Evolutionary conservation across 2,113 vertebrate species (phyloP).

Genomic region (Scophthalmus maximus): DNA sequence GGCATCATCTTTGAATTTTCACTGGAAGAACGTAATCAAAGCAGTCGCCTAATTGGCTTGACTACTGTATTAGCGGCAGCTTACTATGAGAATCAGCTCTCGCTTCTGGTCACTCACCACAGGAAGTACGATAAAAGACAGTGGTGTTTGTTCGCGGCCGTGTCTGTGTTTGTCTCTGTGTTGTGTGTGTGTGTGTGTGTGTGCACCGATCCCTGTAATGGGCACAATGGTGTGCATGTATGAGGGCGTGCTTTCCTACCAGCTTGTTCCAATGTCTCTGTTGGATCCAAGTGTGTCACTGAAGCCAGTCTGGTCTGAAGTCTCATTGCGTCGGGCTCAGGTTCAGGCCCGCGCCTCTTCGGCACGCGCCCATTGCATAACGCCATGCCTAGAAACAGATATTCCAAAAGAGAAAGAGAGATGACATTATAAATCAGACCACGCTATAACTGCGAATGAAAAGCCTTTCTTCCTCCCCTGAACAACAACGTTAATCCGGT

Average conservation of each 20-base stretch:
- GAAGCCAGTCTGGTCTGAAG: constrained; percentile 52
- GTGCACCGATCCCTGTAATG: constrained; percentile 11
- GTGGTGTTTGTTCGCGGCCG: too few species aligned
- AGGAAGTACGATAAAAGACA: constrained; percentile 5
- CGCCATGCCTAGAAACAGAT: background rate
- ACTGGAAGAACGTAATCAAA: constrained; percentile 58
- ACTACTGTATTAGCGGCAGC: constrained; percentile 24
- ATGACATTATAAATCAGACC: constrained; percentile 14
- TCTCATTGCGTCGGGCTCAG: too few species aligned
- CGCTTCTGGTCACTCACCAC: constrained; percentile 28
- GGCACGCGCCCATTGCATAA: constrained; percentile 25
- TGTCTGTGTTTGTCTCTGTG: background rate
- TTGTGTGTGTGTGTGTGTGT: background rate
- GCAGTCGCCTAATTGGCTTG: constrained; percentile 53
- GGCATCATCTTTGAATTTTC: constrained; percentile 60
- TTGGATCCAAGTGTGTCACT: constrained; percentile 28
- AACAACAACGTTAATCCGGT: constrained; percentile 16
- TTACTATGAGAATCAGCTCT: constrained; percentile 15
- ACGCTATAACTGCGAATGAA: constrained; percentile 9
- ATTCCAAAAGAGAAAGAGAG: constrained; percentile 16
- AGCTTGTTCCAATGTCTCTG: constrained; percentile 43
- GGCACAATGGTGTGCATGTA: constrained; percentile 5
- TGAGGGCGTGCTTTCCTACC: constrained; percentile 3
- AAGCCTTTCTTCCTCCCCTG: constrained; percentile 1
- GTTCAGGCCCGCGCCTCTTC: too few species aligned